A percentile compares a stretch with the other conserved stretches of the same genome.
These are phyloP conservation scores for Pristiophorus japonicus DNA, from an alignment of 2,113 vertebrate genomes.

Conservation along the genomic window DNA sequence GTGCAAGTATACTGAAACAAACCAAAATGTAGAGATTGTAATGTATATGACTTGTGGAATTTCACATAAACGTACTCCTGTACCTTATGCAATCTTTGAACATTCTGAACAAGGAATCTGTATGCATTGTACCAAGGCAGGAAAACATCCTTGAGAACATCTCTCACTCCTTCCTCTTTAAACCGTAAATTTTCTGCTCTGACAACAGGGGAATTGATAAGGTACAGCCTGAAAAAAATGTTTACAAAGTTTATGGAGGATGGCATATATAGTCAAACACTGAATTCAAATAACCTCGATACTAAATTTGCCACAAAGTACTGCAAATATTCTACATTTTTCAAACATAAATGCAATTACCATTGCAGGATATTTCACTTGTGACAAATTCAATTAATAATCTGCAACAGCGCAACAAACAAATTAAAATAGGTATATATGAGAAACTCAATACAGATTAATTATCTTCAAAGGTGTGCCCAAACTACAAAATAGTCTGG, in stretches of 20 bases:
- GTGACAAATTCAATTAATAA: neutral
- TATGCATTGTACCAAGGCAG: conserved; percentile 97
- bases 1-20: neutral
- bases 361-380: neutral
- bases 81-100: conserved; percentile 83
- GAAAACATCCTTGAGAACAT: conserved; percentile 93
- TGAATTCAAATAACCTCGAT: neutral
- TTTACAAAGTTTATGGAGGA: neutral
- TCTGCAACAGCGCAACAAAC: neutral
- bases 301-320: neutral
- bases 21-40: neutral
- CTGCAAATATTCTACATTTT: neutral
- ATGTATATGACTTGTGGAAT: neutral
- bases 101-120: conserved; percentile 88
- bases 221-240: conserved; percentile 69
- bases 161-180: conserved; percentile 91
- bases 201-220: conserved; percentile 96
- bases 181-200: conserved; percentile 93
- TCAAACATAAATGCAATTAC: neutral
- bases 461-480: neutral
- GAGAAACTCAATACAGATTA: neutral
- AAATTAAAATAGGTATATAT: neutral
- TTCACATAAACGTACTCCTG: neutral
- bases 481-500: neutral
- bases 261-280: too few relatives aligned